Evolutionary conservation across 2,113 vertebrate genomes (phyloP).

Genomic region (Tragulus kanchil): DNA sequence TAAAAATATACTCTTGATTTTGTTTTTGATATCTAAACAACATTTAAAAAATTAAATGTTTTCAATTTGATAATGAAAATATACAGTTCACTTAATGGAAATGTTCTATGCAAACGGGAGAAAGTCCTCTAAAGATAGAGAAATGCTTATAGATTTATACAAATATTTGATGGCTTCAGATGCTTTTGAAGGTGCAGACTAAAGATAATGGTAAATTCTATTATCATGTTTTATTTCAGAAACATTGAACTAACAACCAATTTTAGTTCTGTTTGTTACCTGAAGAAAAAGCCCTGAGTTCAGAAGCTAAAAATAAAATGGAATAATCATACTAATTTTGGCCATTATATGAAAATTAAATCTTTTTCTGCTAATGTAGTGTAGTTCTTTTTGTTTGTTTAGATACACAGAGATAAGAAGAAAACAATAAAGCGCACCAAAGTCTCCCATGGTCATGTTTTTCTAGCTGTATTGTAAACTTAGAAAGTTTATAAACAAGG

Average conservation of each 20-base stretch:
- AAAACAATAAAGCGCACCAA: neutral
- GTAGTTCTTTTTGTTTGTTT: neutral
- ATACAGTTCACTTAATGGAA: neutral
- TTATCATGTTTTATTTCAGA: neutral
- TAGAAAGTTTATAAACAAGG: neutral
- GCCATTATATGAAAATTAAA: neutral
- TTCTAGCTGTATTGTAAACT: neutral
- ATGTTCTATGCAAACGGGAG: constrained; percentile 1
- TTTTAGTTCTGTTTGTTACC: constrained; percentile 33
- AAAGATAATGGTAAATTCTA: neutral
- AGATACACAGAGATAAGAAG: neutral
- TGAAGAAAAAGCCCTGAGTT: neutral
- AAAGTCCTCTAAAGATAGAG: neutral
- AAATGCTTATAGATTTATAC: neutral
- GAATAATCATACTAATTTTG: neutral
- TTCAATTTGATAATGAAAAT: constrained; percentile 45
- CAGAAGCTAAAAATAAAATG: constrained; percentile 33
- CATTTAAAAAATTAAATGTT: neutral
- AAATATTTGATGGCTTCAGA: neutral
- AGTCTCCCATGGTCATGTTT: constrained; percentile 19
- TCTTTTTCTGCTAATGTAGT: neutral
- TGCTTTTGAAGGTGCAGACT: neutral
- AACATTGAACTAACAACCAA: neutral
- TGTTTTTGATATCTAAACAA: neutral
- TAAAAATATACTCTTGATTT: constrained; percentile 25